Evolutionary conservation across 2,888 invertebrate genomes (phyloP).

Genomic region (Periphyllus acericola): DNA sequence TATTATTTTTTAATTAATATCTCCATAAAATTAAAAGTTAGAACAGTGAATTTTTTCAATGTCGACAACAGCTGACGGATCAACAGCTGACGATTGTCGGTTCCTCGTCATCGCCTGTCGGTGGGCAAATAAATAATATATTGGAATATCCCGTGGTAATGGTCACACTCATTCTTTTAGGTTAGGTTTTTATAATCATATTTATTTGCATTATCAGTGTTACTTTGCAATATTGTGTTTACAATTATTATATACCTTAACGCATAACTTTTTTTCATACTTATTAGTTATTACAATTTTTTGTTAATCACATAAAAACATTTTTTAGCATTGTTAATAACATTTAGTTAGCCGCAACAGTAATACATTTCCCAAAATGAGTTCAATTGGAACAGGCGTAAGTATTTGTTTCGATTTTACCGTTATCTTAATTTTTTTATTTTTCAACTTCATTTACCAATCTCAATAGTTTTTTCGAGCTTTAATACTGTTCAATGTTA

Average conservation of each 20-base stretch:
- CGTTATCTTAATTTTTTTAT: not conserved
- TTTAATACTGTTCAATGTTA: conserved; percentile 5
- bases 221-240: conserved; percentile 15
- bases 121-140: no score
- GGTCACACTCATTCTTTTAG: conserved; percentile 42
- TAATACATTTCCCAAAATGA: conserved; percentile 73
- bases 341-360: not conserved
- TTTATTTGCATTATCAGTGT: conserved; percentile 60
- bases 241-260: not conserved
- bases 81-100: no score
- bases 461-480: not conserved
- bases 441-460: not conserved
- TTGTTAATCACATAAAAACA: no score
- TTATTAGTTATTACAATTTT: not conserved
- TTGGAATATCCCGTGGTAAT: not conserved
- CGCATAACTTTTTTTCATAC: not conserved
- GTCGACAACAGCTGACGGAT: no score
- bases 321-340: not conserved
- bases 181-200: conserved; percentile 52
- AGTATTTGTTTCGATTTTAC: conserved; percentile 68
- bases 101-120: no score
- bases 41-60: no score
- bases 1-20: no score
- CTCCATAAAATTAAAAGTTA: no score
- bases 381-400: conserved; percentile 95